These are phyloP conservation scores for Calephelis nemesis DNA, from an alignment of 1,140 invertebrate genomes.

Conservation along the genomic window DNA sequence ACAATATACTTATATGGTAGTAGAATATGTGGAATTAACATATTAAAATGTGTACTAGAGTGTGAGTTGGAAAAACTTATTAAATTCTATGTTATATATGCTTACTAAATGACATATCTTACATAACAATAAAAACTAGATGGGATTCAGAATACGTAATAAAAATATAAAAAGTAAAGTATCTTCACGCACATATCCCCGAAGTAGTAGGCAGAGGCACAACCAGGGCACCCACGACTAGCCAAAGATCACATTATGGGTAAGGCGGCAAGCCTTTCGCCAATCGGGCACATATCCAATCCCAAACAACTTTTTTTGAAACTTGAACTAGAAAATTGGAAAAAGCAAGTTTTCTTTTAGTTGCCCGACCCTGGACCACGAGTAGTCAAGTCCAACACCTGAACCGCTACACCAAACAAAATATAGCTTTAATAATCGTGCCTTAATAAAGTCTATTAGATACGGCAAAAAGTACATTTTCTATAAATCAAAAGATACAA, in stretches of 20 bases:
- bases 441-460: conserved; percentile 13
- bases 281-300: too few relatives aligned
- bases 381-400: too few relatives aligned
- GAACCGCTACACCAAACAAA: too few relatives aligned
- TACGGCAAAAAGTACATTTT: conserved; percentile 5
- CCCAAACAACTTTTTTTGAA: too few relatives aligned
- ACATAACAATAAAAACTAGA: background rate
- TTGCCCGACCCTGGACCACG: too few relatives aligned
- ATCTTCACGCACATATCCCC: too few relatives aligned
- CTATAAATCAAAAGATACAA: conserved; percentile 23
- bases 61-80: background rate
- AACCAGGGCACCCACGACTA: too few relatives aligned
- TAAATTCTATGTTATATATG: background rate
- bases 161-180: conserved; percentile 12
- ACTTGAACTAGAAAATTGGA: too few relatives aligned
- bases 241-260: too few relatives aligned
- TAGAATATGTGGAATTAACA: background rate
- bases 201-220: too few relatives aligned
- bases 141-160: conserved; percentile 2
- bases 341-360: too few relatives aligned
- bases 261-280: too few relatives aligned
- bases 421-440: background rate
- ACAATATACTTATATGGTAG: background rate
- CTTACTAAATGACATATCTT: background rate
- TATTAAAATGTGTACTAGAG: background rate